phyloP scores from a whole-genome alignment of 1,140 invertebrate species.

The Gonioctena quinquepunctata region DNA sequence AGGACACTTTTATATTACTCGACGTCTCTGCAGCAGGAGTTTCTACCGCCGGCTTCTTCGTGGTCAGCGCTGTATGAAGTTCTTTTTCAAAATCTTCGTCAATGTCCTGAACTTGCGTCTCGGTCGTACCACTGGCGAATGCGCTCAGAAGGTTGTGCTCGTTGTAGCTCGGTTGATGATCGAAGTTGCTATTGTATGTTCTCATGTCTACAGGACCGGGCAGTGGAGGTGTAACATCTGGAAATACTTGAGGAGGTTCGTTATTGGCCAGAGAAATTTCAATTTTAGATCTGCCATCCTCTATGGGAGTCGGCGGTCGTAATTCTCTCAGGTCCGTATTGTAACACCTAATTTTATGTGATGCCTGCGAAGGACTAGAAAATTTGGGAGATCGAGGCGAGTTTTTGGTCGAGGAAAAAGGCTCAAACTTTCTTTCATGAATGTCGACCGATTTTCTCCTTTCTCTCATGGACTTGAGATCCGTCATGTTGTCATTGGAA shows the following conservation, averaged over 20 bases:
- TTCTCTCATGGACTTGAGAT: slow-evolving; percentile 79
- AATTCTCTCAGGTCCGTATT: slow-evolving; percentile 53
- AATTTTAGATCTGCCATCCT: slow-evolving; percentile 40
- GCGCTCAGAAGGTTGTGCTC: slow-evolving; percentile 66
- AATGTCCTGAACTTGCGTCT: slow-evolving; percentile 67
- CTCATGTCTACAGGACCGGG: slow-evolving; percentile 87
- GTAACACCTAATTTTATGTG: slow-evolving; percentile 46
- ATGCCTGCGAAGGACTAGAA: slow-evolving; percentile 55
- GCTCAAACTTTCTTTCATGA: slow-evolving; percentile 66
- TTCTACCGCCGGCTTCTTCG: slow-evolving; percentile 58
- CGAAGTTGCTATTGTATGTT: slow-evolving; percentile 69
- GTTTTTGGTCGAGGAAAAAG: slow-evolving; percentile 58
- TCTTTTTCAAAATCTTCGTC: slow-evolving; percentile 82
- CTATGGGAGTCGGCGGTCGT: slow-evolving; percentile 50
- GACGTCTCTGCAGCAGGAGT: slow-evolving; percentile 58
- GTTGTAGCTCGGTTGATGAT: slow-evolving; percentile 59
- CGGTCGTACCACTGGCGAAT: slow-evolving; percentile 67
- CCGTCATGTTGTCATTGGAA: slow-evolving; percentile 74
- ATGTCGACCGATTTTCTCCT: slow-evolving; percentile 76
- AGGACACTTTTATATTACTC: slow-evolving; percentile 66
- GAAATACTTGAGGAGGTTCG: slow-evolving; percentile 53
- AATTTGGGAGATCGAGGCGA: slow-evolving; percentile 63
- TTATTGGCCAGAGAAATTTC: slow-evolving; percentile 34
- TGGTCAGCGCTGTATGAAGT: slow-evolving; percentile 67
- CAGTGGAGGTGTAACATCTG: slow-evolving; percentile 70